Evolutionary conservation across 1,140 invertebrate species (phyloP), one percentile per base, ranked within the genome.

Genomic region (Teleopsis dalmanni): DNA sequence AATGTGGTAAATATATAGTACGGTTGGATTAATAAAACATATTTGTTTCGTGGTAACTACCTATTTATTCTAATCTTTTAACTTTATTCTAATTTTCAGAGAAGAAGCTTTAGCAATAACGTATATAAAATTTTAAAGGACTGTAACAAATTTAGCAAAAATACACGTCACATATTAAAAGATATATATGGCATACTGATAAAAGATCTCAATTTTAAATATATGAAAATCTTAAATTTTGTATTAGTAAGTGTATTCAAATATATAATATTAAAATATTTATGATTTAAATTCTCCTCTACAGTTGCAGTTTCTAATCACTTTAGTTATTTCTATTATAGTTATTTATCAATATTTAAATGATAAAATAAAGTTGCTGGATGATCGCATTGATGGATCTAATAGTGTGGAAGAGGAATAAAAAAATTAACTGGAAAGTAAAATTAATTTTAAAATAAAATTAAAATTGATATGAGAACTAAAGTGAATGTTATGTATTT

Each of bases 281-380:
- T n/a, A n/a, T n/a, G n/a, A n/a, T n/a, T n/a, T n/a, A n/a, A n/a
- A n/a, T n/a, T n/a, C n/a, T 29, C 25, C 10, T 38, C 38, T 43
- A 18, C 13, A 51, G 49, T 8, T 47, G 7, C 29, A 52, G 22
- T 16, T 50, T 3, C 25, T 52, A n/a, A 51, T 59, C 34, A 7
- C 45, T 2, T 8, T 62, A 3, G 37, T 54, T 25, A 53, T 66
- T 23, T 42, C 55, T 0, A 3, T 66, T 0, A 34, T 67, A 22
- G 54, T 66, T 1, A 29, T 53, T 1, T 52, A 52, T 43, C 50
- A 56, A 21, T 59, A 62, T 36, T 35, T 66, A 4, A 55, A 54
- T 22, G 64, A 66, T 49, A 53, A 55, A 44, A 62, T 66, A n/a
- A n/a, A n/a, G n/a, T n/a, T n/a, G n/a, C n/a, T n/a, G n/a, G n/a